A percentile compares a stretch with the other conserved stretches of the same genome.
These are phyloP conservation scores for Anarhynchus alexandrinus DNA, from an alignment of 2,113 vertebrate genomes.

Conservation along the genomic window DNA sequence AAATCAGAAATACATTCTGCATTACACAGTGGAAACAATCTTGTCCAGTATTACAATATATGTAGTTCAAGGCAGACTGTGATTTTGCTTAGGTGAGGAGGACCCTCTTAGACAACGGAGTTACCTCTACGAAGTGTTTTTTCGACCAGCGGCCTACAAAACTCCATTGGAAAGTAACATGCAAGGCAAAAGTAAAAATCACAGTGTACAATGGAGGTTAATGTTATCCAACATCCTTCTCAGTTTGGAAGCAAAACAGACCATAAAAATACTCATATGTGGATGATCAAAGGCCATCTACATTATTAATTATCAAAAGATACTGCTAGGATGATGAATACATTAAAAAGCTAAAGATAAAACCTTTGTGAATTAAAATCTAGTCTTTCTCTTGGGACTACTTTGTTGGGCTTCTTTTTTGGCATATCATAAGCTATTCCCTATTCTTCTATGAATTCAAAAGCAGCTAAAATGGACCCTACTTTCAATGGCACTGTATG, in stretches of 20 bases:
- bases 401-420: background rate
- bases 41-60: background rate
- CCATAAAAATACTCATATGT: background rate
- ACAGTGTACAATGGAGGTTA: background rate
- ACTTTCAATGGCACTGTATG: background rate
- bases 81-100: background rate
- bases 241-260: background rate
- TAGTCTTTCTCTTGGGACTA: background rate
- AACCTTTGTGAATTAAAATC: background rate
- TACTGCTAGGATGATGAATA: background rate
- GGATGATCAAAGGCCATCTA: background rate
- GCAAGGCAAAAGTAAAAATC: background rate
- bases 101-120: background rate
- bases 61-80: background rate
- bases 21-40: background rate
- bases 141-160: background rate
- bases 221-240: background rate
- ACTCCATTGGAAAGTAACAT: background rate
- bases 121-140: background rate
- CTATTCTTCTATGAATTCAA: background rate
- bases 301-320: slow-evolving; percentile 31
- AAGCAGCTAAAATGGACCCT: background rate
- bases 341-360: background rate
- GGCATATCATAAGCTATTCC: background rate
- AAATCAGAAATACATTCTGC: background rate